Conservation (phyloP, 2,888 invertebrate species). For the Dryobota labecula region DNA sequence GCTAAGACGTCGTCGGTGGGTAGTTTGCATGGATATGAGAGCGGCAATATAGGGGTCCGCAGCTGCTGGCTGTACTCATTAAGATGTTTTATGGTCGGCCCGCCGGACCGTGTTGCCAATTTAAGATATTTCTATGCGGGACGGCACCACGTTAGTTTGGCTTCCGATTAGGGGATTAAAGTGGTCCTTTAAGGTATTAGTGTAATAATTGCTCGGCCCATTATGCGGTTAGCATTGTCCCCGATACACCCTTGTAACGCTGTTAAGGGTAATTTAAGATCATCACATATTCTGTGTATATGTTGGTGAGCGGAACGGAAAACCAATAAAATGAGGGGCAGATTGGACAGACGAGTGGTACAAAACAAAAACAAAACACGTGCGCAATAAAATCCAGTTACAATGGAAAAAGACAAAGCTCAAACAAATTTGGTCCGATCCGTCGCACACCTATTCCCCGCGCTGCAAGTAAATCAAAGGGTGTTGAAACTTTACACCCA, state of each 20-base stretch:
- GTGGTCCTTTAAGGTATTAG: conserved; percentile 89
- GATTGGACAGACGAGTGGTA: conserved; percentile 49
- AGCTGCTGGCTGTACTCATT: conserved; percentile 91
- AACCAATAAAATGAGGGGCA: conserved; percentile 48
- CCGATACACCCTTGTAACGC: conserved; percentile 69
- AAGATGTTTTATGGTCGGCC: conserved; percentile 91
- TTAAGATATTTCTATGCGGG: conserved; percentile 91
- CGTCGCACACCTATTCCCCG: conserved; percentile 84
- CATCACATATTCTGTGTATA: conserved; percentile 62
- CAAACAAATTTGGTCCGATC: conserved; percentile 82
- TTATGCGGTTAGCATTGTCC: conserved; percentile 85
- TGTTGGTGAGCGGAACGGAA: conserved; percentile 20
- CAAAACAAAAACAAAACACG: conserved; percentile 72
- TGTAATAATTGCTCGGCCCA: conserved; percentile 88
- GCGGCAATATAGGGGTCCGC: conserved; percentile 89
- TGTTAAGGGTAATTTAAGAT: conserved; percentile 69
- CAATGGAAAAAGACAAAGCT: conserved; percentile 80
- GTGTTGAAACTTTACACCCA: conserved; percentile 91
- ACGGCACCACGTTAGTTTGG: conserved; percentile 89
- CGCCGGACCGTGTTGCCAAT: conserved; percentile 90
- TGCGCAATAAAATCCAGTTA: conserved; percentile 73
- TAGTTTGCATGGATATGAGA: conserved; percentile 91
- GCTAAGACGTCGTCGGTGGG: conserved; percentile 88
- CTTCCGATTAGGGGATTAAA: conserved; percentile 90
- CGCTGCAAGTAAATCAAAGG: conserved; percentile 90